These are phyloP conservation scores for Kryptolebias ocellatus DNA, from an alignment of 2,797 vertebrate genomes.

Conservation along the genomic window DNA sequence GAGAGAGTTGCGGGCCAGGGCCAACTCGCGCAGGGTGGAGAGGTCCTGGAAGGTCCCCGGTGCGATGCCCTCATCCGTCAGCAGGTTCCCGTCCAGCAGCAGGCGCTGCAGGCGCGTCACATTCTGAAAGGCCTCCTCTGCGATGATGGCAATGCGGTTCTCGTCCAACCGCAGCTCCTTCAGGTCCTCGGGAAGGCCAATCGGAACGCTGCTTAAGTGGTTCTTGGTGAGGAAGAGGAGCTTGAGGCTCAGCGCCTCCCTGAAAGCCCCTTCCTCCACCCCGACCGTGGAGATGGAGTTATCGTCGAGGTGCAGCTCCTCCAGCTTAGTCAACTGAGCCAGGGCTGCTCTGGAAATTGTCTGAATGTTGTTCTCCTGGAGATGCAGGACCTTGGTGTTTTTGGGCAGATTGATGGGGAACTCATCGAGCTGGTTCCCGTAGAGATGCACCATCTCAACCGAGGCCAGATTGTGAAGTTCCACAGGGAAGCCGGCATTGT, in stretches of 20 bases:
- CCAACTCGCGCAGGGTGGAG: not conserved
- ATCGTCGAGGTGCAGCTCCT: slow-evolving; percentile 95
- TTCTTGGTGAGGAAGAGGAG: slow-evolving; percentile 96
- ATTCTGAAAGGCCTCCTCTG: slow-evolving; percentile 93
- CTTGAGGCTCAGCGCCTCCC: slow-evolving; percentile 92
- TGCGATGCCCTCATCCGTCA: slow-evolving; percentile 91
- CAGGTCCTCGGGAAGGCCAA: slow-evolving; percentile 90
- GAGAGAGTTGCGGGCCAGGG: not conserved
- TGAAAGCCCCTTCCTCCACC: slow-evolving; percentile 94
- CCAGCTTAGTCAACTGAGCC: slow-evolving; percentile 88
- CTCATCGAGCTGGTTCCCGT: slow-evolving; percentile 95
- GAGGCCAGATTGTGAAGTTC: slow-evolving; percentile 61
- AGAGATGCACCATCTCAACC: slow-evolving; percentile 71
- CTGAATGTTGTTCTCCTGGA: slow-evolving; percentile 99
- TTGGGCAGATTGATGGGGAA: slow-evolving; percentile 88
- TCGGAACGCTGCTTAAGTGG: slow-evolving; percentile 94
- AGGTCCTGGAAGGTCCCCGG: slow-evolving; percentile 1
- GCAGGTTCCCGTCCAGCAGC: slow-evolving; percentile 92
- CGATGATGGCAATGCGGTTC: slow-evolving; percentile 92
- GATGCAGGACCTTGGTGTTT: slow-evolving; percentile 90
- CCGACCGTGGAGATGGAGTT: slow-evolving; percentile 97
- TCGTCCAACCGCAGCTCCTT: slow-evolving; percentile 94
- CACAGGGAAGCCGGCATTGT: slow-evolving; percentile 95
- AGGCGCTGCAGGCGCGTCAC: slow-evolving; percentile 91
- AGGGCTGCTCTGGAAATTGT: slow-evolving; percentile 93